Conservation (phyloP, 2,113 vertebrate species). For the Maccullochella peelii region DNA sequence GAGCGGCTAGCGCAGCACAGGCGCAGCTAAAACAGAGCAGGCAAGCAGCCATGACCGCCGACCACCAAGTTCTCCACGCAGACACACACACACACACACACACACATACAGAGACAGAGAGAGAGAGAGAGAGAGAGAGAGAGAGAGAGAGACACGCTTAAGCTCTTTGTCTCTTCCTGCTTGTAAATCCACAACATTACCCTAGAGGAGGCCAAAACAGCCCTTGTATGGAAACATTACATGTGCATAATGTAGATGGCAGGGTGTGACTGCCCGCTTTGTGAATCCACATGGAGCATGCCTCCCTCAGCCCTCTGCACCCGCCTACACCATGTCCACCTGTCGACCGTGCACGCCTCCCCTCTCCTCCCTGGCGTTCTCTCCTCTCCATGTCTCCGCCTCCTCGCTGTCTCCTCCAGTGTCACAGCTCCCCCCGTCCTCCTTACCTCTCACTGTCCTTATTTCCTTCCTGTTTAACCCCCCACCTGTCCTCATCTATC, state of each 20-base stretch:
- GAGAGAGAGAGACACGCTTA: conserved; percentile 14
- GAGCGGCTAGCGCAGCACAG: conserved; percentile 63
- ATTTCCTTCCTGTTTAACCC: conserved; percentile 26
- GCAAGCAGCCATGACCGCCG: conserved; percentile 66
- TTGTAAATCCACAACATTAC: conserved; percentile 54
- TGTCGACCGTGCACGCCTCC: conserved; percentile 50
- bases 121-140: neutral
- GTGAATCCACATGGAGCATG: conserved; percentile 39
- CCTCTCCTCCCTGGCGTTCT: conserved; percentile 9
- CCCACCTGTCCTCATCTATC: conserved; percentile 6
- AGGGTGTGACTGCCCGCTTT: conserved; percentile 40
- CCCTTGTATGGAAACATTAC: conserved; percentile 59
- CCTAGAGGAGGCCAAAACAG: conserved; percentile 32
- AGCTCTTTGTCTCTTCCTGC: conserved; percentile 59
- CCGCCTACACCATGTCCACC: conserved; percentile 57
- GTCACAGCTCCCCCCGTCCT: neutral
- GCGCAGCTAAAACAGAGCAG: conserved; percentile 60
- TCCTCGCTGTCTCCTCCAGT: conserved; percentile 25
- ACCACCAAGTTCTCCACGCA: conserved; percentile 38
- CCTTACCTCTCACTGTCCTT: conserved; percentile 18
- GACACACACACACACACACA: conserved; percentile 12
- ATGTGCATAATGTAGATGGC: conserved; percentile 61
- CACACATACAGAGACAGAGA: conserved; percentile 21
- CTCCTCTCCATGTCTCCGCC: conserved; percentile 6
- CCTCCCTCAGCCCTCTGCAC: conserved; percentile 30